Evolutionary conservation across 2,797 vertebrate species (phyloP).

Genomic region (Enteromius fasciolatus): DNA sequence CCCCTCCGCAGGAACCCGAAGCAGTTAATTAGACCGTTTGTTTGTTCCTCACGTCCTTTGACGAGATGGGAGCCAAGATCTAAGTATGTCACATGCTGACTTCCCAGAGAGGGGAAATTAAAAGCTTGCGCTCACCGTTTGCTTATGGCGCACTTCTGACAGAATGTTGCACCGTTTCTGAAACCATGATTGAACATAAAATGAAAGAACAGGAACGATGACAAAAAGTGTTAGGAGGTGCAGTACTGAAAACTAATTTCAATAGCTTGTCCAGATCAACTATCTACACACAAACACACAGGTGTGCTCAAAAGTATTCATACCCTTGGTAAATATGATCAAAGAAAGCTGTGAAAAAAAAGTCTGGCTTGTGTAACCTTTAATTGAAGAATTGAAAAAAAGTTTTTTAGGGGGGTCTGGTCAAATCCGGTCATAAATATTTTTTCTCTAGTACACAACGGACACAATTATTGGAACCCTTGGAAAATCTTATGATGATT

Average conservation of each 20-base stretch:
- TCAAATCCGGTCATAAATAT: too few relatives aligned
- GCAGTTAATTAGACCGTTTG: conserved; percentile 63
- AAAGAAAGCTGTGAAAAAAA: too few relatives aligned
- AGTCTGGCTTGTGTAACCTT: too few relatives aligned
- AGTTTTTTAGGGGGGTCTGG: too few relatives aligned
- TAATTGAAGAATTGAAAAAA: too few relatives aligned
- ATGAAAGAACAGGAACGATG: neutral
- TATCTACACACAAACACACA: neutral
- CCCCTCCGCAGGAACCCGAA: conserved; percentile 69
- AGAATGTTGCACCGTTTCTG: neutral
- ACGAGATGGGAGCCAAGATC: conserved; percentile 55
- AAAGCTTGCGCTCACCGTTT: conserved; percentile 43
- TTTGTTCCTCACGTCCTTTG: conserved; percentile 50
- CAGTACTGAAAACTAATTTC: neutral
- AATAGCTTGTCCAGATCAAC: too few relatives aligned
- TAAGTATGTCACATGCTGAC: conserved; percentile 55
- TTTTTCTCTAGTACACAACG: too few relatives aligned
- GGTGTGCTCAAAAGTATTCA: too few relatives aligned
- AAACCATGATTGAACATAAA: neutral
- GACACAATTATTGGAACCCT: too few relatives aligned
- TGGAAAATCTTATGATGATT: too few relatives aligned
- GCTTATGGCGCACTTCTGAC: neutral
- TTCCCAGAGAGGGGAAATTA: conserved; percentile 51
- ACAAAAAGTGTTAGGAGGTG: neutral
- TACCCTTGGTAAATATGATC: too few relatives aligned